Evolutionary conservation across 2,113 vertebrate genomes (phyloP).

Genomic region (Xerus inauris): DNA sequence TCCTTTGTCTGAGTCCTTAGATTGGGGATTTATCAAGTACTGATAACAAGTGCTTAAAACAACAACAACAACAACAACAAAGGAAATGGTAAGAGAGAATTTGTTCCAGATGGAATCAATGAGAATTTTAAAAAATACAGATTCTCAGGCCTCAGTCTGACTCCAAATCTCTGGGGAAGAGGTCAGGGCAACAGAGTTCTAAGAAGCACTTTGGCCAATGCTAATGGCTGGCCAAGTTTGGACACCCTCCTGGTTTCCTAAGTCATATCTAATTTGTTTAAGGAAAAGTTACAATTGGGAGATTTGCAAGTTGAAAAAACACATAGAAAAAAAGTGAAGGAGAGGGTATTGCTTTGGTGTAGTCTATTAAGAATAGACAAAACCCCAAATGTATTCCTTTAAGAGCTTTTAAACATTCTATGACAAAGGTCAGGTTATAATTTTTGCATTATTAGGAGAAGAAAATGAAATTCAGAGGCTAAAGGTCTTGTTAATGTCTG

Average conservation of each 20-base stretch:
- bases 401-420: background rate
- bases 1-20: background rate
- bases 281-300: background rate
- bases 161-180: background rate
- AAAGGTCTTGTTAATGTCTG: background rate
- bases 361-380: background rate
- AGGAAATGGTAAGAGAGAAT: background rate
- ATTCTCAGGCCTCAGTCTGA: background rate
- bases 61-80: too few relatives aligned
- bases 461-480: background rate
- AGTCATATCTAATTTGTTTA: conserved; percentile 25
- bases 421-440: background rate
- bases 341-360: background rate
- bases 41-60: background rate
- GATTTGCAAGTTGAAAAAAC: background rate
- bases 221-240: background rate
- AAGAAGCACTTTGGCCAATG: background rate
- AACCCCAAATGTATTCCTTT: background rate
- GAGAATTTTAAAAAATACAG: background rate
- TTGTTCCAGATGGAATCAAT: background rate
- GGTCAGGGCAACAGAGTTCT: background rate
- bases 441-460: background rate
- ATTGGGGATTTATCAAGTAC: background rate
- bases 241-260: background rate
- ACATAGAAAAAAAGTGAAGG: background rate